Evolutionary conservation across 2,888 invertebrate genomes (phyloP).

Genomic region (Agapostemon virescens): DNA sequence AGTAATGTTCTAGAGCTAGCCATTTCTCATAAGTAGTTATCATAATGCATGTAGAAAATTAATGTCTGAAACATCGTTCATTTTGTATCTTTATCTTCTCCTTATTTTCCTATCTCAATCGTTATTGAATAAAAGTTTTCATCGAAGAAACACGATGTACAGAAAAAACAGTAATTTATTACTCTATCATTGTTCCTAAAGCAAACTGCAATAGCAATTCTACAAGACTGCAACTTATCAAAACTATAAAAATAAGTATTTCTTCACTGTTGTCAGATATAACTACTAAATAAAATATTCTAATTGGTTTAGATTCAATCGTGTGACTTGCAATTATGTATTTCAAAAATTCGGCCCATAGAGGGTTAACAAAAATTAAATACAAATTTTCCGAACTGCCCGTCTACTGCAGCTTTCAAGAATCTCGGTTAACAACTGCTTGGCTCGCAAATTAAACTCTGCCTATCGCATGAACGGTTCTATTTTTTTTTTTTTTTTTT

Average conservation of each 20-base stretch:
- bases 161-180: too few relatives aligned
- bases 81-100: neutral
- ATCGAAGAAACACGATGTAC: too few relatives aligned
- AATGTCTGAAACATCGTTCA: neutral
- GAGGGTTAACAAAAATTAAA: neutral
- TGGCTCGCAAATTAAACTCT: neutral
- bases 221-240: too few relatives aligned
- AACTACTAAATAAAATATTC: too few relatives aligned
- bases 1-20: slow-evolving; percentile 59
- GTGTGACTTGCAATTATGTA: too few relatives aligned
- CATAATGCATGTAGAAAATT: neutral
- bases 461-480: neutral
- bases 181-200: too few relatives aligned
- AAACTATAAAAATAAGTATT: too few relatives aligned
- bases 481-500: too few relatives aligned
- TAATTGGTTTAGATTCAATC: too few relatives aligned
- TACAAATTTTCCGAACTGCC: neutral
- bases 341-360: neutral
- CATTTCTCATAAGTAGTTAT: neutral
- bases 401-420: neutral
- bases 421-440: neutral
- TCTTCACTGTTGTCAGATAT: too few relatives aligned
- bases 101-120: neutral
- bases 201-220: too few relatives aligned
- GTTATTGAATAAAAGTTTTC: neutral